These are phyloP conservation scores for Clanis bilineata DNA, from an alignment of 2,888 invertebrate species.

Conservation along the genomic window DNA sequence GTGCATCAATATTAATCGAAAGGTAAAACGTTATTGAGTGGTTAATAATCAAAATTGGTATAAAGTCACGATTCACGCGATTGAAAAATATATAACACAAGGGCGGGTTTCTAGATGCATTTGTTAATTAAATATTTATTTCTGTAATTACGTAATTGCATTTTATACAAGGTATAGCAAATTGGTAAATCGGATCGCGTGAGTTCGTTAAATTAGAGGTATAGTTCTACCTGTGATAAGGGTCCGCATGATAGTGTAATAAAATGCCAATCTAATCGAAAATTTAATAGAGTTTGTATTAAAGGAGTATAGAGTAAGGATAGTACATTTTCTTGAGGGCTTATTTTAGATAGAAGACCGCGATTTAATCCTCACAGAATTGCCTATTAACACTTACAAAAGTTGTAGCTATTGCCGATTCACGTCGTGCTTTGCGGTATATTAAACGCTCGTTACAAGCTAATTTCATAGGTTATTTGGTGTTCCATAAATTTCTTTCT, in stretches of 20 bases:
- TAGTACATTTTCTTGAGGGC: neutral
- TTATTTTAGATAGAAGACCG: too few species aligned
- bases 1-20: constrained; percentile 1
- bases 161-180: neutral
- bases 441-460: neutral
- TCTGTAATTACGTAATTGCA: neutral
- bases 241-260: neutral
- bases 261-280: neutral
- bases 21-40: constrained; percentile 16
- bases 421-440: too few species aligned
- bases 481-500: too few species aligned
- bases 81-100: neutral
- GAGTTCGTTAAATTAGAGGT: neutral
- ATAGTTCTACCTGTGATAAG: neutral
- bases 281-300: neutral
- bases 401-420: too few species aligned
- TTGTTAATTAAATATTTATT: neutral
- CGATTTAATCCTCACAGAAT: too few species aligned
- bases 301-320: neutral
- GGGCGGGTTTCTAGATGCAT: neutral
- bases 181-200: constrained; percentile 3
- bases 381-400: too few species aligned
- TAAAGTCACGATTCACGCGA: constrained; percentile 4
- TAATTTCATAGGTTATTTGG: neutral
- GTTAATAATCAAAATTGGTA: constrained; percentile 1